A percentile compares a stretch with the other conserved stretches of the same genome.
Conservation (phyloP, 2,888 invertebrate species). For the Gymnocheta viridis region DNA sequence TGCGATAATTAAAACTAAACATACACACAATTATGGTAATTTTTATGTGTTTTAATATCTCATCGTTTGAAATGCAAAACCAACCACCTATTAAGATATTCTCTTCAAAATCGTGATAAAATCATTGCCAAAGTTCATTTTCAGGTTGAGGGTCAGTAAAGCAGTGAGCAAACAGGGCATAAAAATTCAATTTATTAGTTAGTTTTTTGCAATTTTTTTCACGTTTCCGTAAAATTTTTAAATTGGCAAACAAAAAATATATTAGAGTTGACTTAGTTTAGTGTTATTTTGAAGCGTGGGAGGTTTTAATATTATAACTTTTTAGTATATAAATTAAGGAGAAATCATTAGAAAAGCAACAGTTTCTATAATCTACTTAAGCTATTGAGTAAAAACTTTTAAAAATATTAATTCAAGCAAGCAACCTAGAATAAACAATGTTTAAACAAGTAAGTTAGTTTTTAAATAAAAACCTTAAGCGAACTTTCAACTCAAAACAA, state of each 20-base stretch:
- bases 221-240: constrained; percentile 46
- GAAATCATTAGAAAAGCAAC: neutral
- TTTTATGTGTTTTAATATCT: neutral
- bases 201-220: neutral
- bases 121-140: constrained; percentile 55
- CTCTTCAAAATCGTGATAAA: constrained; percentile 44
- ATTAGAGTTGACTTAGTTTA: neutral
- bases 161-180: neutral
- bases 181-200: constrained; percentile 1
- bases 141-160: constrained; percentile 57
- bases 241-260: neutral
- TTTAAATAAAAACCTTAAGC: neutral
- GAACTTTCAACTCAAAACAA: neutral
- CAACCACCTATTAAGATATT: neutral
- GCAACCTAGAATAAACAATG: neutral
- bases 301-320: neutral
- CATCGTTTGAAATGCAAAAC: neutral
- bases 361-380: constrained; percentile 13
- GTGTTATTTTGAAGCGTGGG: constrained; percentile 1
- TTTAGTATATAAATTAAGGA: constrained; percentile 47
- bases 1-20: neutral
- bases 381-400: neutral
- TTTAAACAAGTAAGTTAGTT: constrained; percentile 33
- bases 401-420: neutral
- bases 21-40: neutral